Conservation (phyloP, 2,113 vertebrate genomes). For the Pelodiscus sinensis region DNA sequence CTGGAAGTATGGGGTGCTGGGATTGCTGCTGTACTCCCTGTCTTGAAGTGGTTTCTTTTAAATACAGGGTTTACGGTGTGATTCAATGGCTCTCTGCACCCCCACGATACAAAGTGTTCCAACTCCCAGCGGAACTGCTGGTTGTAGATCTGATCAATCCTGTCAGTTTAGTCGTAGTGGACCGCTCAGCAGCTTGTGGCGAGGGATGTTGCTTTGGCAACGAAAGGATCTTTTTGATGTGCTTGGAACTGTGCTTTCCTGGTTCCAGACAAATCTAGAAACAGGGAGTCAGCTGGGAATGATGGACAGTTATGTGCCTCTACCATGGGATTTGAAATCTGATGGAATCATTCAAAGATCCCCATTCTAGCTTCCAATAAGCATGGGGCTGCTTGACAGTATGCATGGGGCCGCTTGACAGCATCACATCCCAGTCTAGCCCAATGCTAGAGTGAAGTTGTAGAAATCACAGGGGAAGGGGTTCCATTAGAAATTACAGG, state of each 20-base stretch:
- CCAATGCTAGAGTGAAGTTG: neutral
- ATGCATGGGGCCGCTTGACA: too few relatives aligned
- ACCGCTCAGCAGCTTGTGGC: neutral
- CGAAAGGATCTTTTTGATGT: neutral
- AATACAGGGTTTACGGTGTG: too few relatives aligned
- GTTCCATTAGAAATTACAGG: neutral
- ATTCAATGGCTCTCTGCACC: too few relatives aligned
- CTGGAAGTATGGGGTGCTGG: too few relatives aligned
- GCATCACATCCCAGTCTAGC: neutral
- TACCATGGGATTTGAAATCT: neutral
- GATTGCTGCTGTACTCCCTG: too few relatives aligned
- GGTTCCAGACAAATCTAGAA: neutral
- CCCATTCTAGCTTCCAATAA: neutral
- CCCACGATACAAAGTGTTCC: too few relatives aligned
- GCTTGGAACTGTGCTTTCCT: neutral
- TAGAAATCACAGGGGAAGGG: neutral
- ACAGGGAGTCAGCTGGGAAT: neutral
- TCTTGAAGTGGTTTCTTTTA: too few relatives aligned
- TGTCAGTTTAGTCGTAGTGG: neutral
- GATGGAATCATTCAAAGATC: neutral
- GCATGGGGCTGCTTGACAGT: neutral
- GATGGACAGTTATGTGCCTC: neutral
- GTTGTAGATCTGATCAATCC: accelerated
- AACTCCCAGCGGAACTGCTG: neutral
- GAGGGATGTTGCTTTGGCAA: neutral